These are phyloP conservation scores for Biston stratarius DNA, from an alignment of 2,888 invertebrate genomes.

Conservation along the genomic window DNA sequence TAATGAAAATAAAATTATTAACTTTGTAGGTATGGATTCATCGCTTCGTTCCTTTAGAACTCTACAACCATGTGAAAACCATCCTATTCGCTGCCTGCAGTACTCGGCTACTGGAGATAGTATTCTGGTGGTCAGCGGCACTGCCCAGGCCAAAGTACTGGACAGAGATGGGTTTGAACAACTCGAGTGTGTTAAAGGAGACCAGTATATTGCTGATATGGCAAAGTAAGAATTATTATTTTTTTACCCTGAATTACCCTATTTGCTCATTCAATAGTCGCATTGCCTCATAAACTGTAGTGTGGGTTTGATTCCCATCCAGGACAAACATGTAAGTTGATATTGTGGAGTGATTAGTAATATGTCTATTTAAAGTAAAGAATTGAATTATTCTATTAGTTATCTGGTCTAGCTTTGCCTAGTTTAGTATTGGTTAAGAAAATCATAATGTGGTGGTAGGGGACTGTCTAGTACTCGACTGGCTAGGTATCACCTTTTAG, in stretches of 20 bases:
- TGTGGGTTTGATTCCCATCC: too few relatives aligned
- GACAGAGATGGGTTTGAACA: constrained; percentile 98
- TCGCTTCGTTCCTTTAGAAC: constrained; percentile 96
- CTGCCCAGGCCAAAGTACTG: constrained; percentile 96
- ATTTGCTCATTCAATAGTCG: too few relatives aligned
- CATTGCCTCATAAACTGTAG: too few relatives aligned
- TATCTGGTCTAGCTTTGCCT: too few relatives aligned
- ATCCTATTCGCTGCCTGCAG: constrained; percentile 95
- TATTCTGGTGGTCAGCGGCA: constrained; percentile 96
- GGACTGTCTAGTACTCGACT: too few relatives aligned
- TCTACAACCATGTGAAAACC: constrained; percentile 97
- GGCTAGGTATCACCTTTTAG: too few relatives aligned
- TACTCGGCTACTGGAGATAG: constrained; percentile 98
- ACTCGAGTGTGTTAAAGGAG: constrained; percentile 97
- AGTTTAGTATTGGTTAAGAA: too few relatives aligned
- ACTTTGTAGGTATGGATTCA: constrained; percentile 94
- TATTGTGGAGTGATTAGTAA: too few relatives aligned
- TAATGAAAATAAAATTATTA: background rate
- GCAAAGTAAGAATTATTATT: constrained; percentile 79
- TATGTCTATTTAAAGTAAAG: too few relatives aligned
- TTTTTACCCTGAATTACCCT: background rate
- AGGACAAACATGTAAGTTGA: too few relatives aligned
- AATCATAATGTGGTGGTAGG: too few relatives aligned
- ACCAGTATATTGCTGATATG: constrained; percentile 98
- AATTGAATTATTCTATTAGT: too few relatives aligned